phyloP scores from a whole-genome alignment of 2,113 vertebrate species.

The Hiodon tergisus region DNA sequence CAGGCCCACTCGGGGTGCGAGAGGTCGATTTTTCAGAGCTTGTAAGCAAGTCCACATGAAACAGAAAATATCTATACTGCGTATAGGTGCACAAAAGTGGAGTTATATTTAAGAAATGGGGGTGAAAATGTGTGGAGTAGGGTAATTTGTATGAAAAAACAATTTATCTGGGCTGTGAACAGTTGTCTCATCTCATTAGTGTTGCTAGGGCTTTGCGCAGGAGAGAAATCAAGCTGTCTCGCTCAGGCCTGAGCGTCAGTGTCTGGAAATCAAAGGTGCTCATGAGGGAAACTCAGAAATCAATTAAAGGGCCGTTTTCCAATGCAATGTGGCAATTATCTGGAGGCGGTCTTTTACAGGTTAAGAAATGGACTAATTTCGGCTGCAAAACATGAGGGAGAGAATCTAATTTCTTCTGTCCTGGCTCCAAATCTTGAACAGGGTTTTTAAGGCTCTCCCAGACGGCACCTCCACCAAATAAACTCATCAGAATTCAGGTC shows the following conservation, averaged over 20 bases:
- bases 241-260: slow-evolving; percentile 1
- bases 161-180: slow-evolving; percentile 15
- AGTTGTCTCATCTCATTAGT: slow-evolving; percentile 20
- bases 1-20: no score
- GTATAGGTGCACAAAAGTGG: no score
- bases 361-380: slow-evolving; percentile 36
- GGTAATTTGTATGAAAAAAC: slow-evolving; percentile 2
- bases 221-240: slow-evolving; percentile 2
- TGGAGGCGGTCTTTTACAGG: slow-evolving; percentile 38
- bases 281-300: slow-evolving; percentile 35
- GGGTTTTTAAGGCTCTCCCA: neutral
- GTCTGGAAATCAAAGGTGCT: slow-evolving; percentile 29
- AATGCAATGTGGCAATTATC: slow-evolving; percentile 36
- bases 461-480: neutral
- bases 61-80: neutral
- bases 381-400: slow-evolving; percentile 39
- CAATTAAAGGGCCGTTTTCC: slow-evolving; percentile 33
- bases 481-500: neutral
- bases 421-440: neutral
- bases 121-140: neutral
- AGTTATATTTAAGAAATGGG: neutral
- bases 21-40: no score
- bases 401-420: slow-evolving; percentile 39
- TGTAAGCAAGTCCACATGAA: neutral
- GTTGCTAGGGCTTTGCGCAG: neutral